A percentile compares a stretch with the other conserved stretches of the same genome.
phyloP scores from a whole-genome alignment of 2,888 invertebrate species.

The Hemicrepidius hirtus region DNA sequence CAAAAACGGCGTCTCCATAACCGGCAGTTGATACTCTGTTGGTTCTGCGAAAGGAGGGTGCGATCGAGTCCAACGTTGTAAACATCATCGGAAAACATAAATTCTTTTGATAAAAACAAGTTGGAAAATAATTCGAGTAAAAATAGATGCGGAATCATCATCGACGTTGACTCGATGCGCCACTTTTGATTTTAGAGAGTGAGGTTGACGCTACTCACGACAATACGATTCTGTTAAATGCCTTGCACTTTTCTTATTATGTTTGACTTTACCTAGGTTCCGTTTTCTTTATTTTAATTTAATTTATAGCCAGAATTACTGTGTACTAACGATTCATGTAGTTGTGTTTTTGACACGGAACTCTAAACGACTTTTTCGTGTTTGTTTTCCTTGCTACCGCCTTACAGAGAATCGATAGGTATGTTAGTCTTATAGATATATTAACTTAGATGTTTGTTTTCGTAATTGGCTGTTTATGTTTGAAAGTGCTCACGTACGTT shows the following conservation, averaged over 20 bases:
- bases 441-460: conserved; percentile 54
- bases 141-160: conserved; percentile 33
- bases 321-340: conserved; percentile 46
- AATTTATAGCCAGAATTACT: conserved; percentile 46
- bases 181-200: conserved; percentile 42
- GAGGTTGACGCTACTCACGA: conserved; percentile 45
- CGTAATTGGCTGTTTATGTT: conserved; percentile 54
- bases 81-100: background rate
- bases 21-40: conserved; percentile 51
- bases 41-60: conserved; percentile 35
- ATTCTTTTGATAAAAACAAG: conserved; percentile 28
- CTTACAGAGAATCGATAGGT: conserved; percentile 72
- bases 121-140: conserved; percentile 19
- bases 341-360: conserved; percentile 47
- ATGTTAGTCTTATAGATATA: conserved; percentile 66
- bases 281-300: conserved; percentile 43
- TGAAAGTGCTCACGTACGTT: conserved; percentile 45
- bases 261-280: conserved; percentile 70
- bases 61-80: conserved; percentile 29
- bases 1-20: conserved; percentile 23
- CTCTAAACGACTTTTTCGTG: conserved; percentile 61
- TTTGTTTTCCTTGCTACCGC: conserved; percentile 70
- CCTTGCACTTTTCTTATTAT: conserved; percentile 65
- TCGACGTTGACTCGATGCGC: conserved; percentile 40
- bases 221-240: conserved; percentile 48